Percentiles rank a stretch among this genome's conserved stretches.
These are phyloP conservation scores for Etia nguti DNA, from an alignment of 2,113 vertebrate species.

Conservation along the genomic window DNA sequence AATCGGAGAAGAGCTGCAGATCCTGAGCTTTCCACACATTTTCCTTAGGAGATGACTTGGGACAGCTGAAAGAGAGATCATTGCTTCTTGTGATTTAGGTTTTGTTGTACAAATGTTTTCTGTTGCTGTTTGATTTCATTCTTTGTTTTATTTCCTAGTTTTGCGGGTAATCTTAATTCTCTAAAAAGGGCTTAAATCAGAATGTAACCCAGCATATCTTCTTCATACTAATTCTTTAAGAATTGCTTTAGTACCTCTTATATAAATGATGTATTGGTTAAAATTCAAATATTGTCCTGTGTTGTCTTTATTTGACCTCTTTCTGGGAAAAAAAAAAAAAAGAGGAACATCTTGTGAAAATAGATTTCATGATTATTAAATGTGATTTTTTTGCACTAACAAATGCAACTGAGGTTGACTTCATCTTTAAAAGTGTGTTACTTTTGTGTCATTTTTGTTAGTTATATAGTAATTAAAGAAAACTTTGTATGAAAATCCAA, in stretches of 20 bases:
- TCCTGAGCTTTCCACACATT: not conserved
- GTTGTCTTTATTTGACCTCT: not conserved
- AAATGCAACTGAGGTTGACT: not conserved
- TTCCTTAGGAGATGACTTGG: not conserved
- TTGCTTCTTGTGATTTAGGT: not conserved
- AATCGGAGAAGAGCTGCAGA: not conserved
- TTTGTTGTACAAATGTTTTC: not conserved
- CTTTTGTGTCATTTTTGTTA: not conserved
- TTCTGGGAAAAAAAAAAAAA: not conserved
- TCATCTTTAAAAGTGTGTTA: not conserved
- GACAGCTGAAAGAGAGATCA: not conserved
- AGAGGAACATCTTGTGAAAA: not conserved
- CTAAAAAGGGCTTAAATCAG: conserved; percentile 64
- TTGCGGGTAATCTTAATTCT: conserved; percentile 15
- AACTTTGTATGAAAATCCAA: not conserved
- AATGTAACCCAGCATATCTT: conserved; percentile 63
- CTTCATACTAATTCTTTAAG: conserved; percentile 54
- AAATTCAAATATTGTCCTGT: conserved; percentile 4
- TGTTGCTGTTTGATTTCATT: not conserved
- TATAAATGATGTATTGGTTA: conserved; percentile 43
- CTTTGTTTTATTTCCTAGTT: not conserved
- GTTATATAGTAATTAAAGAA: not conserved
- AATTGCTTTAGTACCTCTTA: conserved; percentile 34
- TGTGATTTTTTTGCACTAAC: not conserved
- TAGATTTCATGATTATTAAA: not conserved